Base-by-base conservation (phyloP, 1,140 invertebrate species). In the Plodia interpunctella region DNA sequence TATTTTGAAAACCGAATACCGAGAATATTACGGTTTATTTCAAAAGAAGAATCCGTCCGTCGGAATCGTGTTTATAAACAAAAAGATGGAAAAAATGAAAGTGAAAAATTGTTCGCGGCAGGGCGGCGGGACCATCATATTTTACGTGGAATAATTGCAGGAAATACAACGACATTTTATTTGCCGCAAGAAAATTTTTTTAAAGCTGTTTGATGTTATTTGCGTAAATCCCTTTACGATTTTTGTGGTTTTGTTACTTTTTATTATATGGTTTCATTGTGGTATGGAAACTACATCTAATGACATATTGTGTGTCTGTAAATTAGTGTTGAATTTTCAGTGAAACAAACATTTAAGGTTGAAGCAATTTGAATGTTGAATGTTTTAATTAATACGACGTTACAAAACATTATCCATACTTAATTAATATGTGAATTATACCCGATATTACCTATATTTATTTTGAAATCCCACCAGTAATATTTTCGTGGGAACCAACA, bases 61-160 rank as follows among this genome's bases (percentile, higher is more conserved):
- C 18, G 10, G 8, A 21, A 18, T 44, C 25, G 49, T 59, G 50
- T 59, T 53, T 53, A 52, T 59, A 59, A 59, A 59, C 49, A 52
- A 59, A 59, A 58, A 30, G 13, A 28, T 10, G 21, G 25, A 15
- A 53, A 35, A 59, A 53, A 35, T 20, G 30, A 21, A 53, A 53
- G 30, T 59, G 57, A 59, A 52, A 59, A 59, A 59, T 59, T 59
- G 20, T 59, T 50, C 50, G 50, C 19, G 10, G 28, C 51, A 25
- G n/a, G 57, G 44, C 19, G 32, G 32, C 15, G 30, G 18, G 11
- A 11, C 35, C 18, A 49, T 59, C 25, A 59, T 53, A 59, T 59
- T 59, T 59, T 59, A 59, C 28, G 11, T 50, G 10, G 57, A 59
- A 59, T 59, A 59, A 59, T 59, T 59, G 57, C 13, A 6, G 28